A percentile compares a stretch with the other conserved stretches of the same genome.
Conservation (phyloP, 2,113 vertebrate species). For the Hylia prasina region DNA sequence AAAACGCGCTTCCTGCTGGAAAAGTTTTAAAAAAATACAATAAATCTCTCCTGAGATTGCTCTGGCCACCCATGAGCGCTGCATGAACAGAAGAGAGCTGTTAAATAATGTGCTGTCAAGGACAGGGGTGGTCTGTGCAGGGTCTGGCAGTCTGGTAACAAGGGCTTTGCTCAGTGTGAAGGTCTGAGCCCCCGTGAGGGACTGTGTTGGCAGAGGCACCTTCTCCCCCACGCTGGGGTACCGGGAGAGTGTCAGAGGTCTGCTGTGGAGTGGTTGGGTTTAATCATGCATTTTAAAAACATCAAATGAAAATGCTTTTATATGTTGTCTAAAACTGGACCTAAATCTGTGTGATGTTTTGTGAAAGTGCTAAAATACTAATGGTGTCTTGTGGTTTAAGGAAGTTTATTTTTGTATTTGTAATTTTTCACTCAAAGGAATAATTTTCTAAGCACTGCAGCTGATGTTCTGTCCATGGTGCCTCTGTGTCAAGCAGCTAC, state of each 20-base stretch:
- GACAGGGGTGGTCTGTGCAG: neutral
- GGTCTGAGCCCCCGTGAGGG: neutral
- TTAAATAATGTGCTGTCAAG: accelerated
- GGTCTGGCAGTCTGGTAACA: too few species aligned
- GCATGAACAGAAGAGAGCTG: neutral
- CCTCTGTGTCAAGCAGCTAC: neutral
- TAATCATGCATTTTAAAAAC: neutral
- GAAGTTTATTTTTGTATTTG: slow-evolving; percentile 19
- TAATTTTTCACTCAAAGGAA: neutral
- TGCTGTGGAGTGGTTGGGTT: neutral
- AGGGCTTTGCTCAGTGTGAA: neutral
- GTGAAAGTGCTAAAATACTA: slow-evolving; percentile 8
- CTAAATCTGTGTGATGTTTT: neutral
- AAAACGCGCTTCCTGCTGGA: neutral
- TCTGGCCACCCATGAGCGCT: neutral
- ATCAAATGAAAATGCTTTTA: neutral
- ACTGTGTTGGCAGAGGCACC: neutral
- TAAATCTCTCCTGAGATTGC: neutral
- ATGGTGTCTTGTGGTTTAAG: neutral
- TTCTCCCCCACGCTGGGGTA: accelerated
- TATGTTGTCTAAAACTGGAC: neutral
- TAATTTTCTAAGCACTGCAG: neutral
- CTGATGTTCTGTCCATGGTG: neutral
- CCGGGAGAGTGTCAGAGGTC: neutral
- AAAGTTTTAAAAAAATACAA: neutral